Conservation (phyloP, 2,797 vertebrate genomes). For the Brotula barbata region DNA sequence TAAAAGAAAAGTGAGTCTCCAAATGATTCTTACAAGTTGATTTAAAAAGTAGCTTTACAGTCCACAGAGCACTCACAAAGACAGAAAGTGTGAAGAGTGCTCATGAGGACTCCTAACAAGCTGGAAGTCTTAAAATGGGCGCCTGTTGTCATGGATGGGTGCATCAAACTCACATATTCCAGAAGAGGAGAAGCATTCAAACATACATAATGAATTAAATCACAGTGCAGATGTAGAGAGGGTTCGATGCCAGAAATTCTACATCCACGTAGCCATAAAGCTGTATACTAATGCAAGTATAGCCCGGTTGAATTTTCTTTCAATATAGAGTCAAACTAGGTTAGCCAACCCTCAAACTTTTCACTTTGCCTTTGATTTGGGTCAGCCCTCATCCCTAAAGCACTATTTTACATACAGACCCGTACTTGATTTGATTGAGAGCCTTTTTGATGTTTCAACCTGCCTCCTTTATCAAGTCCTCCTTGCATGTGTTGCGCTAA, state of each 20-base stretch:
- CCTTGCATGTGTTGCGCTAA: slow-evolving; percentile 61
- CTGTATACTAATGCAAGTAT: slow-evolving; percentile 46
- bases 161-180: slow-evolving; percentile 65
- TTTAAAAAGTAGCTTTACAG: slow-evolving; percentile 78
- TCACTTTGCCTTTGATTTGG: slow-evolving; percentile 58
- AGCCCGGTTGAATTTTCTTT: slow-evolving; percentile 53
- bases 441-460: slow-evolving; percentile 74
- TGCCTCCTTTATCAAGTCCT: slow-evolving; percentile 68
- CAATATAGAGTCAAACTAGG: slow-evolving; percentile 61
- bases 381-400: slow-evolving; percentile 60
- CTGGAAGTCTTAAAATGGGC: slow-evolving; percentile 68
- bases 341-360: slow-evolving; percentile 53
- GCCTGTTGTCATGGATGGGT: slow-evolving; percentile 69
- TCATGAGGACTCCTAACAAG: slow-evolving; percentile 79
- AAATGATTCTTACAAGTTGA: slow-evolving; percentile 74
- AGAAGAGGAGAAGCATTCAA: slow-evolving; percentile 67
- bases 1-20: slow-evolving; percentile 75
- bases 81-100: slow-evolving; percentile 72
- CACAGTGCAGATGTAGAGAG: slow-evolving; percentile 48
- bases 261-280: slow-evolving; percentile 58
- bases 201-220: slow-evolving; percentile 77
- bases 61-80: slow-evolving; percentile 66
- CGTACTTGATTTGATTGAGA: slow-evolving; percentile 65
- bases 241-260: slow-evolving; percentile 34
- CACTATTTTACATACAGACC: slow-evolving; percentile 69